Conservation (phyloP, 1,140 invertebrate species). For the Apis mellifera region DNA sequence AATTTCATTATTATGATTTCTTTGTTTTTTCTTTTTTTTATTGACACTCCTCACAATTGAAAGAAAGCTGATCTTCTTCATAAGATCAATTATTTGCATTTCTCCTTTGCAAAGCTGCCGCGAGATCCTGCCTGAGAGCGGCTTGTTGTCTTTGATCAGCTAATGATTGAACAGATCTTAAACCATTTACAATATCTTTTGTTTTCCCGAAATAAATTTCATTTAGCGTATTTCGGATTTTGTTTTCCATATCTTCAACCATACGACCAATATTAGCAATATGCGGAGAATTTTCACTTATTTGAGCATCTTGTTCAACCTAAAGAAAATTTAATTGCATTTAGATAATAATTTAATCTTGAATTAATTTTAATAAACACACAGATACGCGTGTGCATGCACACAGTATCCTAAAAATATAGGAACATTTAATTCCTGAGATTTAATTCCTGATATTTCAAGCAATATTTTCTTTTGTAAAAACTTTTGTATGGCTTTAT, state of each 20-base stretch:
- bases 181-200: slow-evolving; percentile 98
- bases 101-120: slow-evolving; percentile 89
- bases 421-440: no score
- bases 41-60: slow-evolving; percentile 77
- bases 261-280: slow-evolving; percentile 98
- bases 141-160: slow-evolving; percentile 92
- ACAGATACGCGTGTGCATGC: no score
- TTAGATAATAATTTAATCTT: background rate
- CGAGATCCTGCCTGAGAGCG: slow-evolving; percentile 93
- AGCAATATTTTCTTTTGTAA: no score
- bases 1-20: slow-evolving; percentile 49
- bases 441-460: no score
- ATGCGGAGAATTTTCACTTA: slow-evolving; percentile 96
- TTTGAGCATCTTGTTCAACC: slow-evolving; percentile 94
- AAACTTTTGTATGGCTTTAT: no score
- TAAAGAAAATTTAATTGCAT: slow-evolving; percentile 73
- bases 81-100: slow-evolving; percentile 84
- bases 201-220: slow-evolving; percentile 99
- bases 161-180: slow-evolving; percentile 93
- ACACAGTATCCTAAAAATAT: no score
- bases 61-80: slow-evolving; percentile 69
- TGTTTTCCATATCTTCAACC: slow-evolving; percentile 99
- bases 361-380: background rate
- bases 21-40: slow-evolving; percentile 63
- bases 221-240: slow-evolving; percentile 98